Percentiles rank a stretch among this genome's conserved stretches.
Evolutionary conservation across 2,797 vertebrate genomes (phyloP).

Genomic region (Bovichtus diacanthus): DNA sequence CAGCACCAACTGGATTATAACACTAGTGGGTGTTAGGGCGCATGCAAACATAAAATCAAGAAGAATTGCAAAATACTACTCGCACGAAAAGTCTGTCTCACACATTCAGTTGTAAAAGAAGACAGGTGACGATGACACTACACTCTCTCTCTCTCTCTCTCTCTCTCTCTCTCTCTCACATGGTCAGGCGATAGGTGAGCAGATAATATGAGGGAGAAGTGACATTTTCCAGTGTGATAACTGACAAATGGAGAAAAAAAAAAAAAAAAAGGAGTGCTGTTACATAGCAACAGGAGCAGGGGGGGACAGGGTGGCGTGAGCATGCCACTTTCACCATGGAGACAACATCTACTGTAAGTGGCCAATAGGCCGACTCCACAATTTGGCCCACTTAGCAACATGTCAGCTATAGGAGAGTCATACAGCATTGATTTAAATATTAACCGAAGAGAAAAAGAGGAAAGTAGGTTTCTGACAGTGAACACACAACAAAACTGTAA

Average conservation of each 20-base stretch:
- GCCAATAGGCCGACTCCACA: slow-evolving; percentile 37
- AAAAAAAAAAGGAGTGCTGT: slow-evolving; percentile 45
- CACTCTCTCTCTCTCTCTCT: neutral
- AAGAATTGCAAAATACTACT: slow-evolving; percentile 6
- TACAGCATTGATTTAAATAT: neutral
- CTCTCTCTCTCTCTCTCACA: neutral
- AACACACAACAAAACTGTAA: slow-evolving; percentile 1
- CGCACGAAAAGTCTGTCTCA: slow-evolving; percentile 12
- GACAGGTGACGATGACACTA: neutral
- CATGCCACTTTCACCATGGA: slow-evolving; percentile 69
- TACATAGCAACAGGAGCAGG: slow-evolving; percentile 63
- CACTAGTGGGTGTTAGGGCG: slow-evolving; percentile 47
- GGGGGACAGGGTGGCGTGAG: slow-evolving; percentile 31
- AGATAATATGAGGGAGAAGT: slow-evolving; percentile 49
- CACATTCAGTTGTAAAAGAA: neutral
- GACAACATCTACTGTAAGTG: slow-evolving; percentile 68
- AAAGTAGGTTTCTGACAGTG: neutral
- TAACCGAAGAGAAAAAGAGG: neutral
- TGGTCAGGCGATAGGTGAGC: slow-evolving; percentile 26
- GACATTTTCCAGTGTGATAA: slow-evolving; percentile 50
- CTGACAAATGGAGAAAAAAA: slow-evolving; percentile 35
- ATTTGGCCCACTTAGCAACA: slow-evolving; percentile 37
- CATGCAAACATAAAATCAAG: neutral
- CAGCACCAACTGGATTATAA: slow-evolving; percentile 48
- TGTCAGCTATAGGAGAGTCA: slow-evolving; percentile 5